Base-by-base conservation (phyloP, 2,797 vertebrate species). In the Miichthys miiuy region DNA sequence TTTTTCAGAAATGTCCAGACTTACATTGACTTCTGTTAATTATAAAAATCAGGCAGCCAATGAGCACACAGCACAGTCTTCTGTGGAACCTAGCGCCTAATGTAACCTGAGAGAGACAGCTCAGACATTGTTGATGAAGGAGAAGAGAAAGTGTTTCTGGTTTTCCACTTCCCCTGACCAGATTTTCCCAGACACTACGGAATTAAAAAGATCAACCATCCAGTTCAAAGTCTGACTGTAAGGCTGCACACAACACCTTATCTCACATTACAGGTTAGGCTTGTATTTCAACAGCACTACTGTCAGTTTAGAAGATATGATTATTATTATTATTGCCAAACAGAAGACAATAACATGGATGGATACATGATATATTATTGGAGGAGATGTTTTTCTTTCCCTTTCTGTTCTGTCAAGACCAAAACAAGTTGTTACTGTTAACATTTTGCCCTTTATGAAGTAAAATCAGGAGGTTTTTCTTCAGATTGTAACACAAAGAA, bases 131-230 rank as follows among this genome's bases (percentile, higher is more conserved):
- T 48, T 71, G 13, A 9, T 73, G 10, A 73, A 25, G 38, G n/a
- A 60, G 58, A 77, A 77, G 47, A 61, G 42, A 64, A 57, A 51
- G 11, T 51, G 17, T 38, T 54, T 55, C 23, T 41, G 25, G 46
- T 23, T 47, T 72, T 42, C 54, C 58, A 79, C 52, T 68, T 72
- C 76, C 21, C 38, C 8, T 14, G 6, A 61, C 0, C 0, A 34
- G 12, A 13, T 27, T 73, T 73, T 9, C 9, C 16, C 16, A 21
- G 38, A 18, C 38, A 16, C 0, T 7, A 3, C 16, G 20, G 18
- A 44, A 52, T 20, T 14, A 30, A 18, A 67, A 34, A 9, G 5
- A 52, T 23, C 2, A 51, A 23, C 62, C 12, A 48, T 63, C 4
- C 13, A 58, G 34, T 3, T 16, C 1, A 10, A 13, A 48, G 47